Percentiles rank a stretch among this genome's conserved stretches.
Conservation (phyloP, 2,888 invertebrate species). For the Drosophila demipolita region DNA sequence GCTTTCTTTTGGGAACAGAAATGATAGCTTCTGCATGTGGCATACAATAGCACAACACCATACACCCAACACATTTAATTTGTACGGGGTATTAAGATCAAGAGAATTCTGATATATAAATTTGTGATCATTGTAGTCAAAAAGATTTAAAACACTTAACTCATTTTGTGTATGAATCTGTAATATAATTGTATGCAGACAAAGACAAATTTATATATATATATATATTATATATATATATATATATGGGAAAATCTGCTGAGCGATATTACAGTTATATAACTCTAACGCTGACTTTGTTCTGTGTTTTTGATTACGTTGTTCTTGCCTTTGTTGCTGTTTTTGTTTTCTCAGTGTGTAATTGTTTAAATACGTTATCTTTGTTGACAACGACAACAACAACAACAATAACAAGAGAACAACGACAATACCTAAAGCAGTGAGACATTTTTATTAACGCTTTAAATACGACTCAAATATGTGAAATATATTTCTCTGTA, state of each 20-base stretch:
- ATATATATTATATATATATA: background rate
- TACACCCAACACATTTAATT: background rate
- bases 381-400: conserved; percentile 31
- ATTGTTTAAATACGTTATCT: conserved; percentile 48
- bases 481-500: background rate
- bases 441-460: background rate
- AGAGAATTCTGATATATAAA: background rate
- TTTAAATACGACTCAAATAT: conserved; percentile 21
- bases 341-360: conserved; percentile 26
- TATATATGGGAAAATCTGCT: background rate
- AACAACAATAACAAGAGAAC: conserved; percentile 2
- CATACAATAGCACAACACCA: background rate
- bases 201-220: background rate
- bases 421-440: background rate
- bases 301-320: background rate
- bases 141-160: background rate
- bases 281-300: background rate
- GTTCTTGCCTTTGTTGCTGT: background rate
- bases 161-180: background rate
- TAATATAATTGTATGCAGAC: background rate
- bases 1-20: background rate
- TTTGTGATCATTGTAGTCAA: background rate
- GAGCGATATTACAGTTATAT: background rate
- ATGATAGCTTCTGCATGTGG: background rate
- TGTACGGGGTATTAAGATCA: background rate